Evolutionary conservation across 1,140 invertebrate species (phyloP), one percentile per base, ranked within the genome.

Genomic region (Melipona quadrifasciata): DNA sequence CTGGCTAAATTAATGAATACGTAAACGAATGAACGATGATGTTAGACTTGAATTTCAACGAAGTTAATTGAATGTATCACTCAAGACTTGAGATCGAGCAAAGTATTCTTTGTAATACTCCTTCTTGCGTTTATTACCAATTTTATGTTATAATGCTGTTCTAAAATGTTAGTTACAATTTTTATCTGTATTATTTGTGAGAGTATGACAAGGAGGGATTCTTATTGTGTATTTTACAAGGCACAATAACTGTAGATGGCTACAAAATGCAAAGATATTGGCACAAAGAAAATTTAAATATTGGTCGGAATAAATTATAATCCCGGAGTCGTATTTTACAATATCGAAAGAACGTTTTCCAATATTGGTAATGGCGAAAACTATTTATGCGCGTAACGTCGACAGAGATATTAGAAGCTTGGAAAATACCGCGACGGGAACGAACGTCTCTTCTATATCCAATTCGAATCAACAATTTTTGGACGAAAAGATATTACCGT

Each of bases 391-490:
- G 67, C 55, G 57, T 39, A 27, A 55, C n/a, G 57, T 55, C 76
- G 75, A 72, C 47, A 57, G 61, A 79, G 76, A 78, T 84, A 78
- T 79, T 84, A 71, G 67, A 53, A 79, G 65, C 34, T 8, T 16
- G 82, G 27, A 39, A 84, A 84, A 84, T 84, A 84, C 72, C 58
- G 65, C 65, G 11, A 79, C 47, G 55, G 61, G 67, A 79, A 79
- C 34, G 75, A 84, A 79, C 82, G 76, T 79, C 82, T 84, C 77
- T 64, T 79, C 67, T 84, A 72, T 64, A 79, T 79, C 79, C 75
- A 53, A 71, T 83, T 83, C 65, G 82, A 68, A 71, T 84, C 82
- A 84, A 84, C 82, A 72, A 84, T 84, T 84, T 84, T 70, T 67
- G 34, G 27, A 27, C 21, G 34, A 24, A 24, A 64, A 70, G 55